Percentiles rank a stretch among this genome's conserved stretches.
phyloP scores from a whole-genome alignment of 2,797 vertebrate species.

The Chloroceryle inda region DNA sequence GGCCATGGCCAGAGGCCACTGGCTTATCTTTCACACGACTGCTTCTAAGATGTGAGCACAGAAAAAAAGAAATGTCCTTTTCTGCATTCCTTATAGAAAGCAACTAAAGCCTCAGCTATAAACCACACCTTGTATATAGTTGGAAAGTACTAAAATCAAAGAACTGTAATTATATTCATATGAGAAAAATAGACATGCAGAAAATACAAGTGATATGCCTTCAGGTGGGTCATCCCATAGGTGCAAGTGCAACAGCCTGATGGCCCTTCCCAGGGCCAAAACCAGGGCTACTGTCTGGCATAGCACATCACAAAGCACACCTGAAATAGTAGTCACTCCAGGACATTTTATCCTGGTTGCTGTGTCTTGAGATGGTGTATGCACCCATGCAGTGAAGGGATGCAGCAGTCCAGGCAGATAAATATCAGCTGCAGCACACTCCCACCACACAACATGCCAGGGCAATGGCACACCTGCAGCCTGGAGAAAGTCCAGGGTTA shows the following conservation, averaged over 20 bases:
- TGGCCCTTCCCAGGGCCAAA: background rate
- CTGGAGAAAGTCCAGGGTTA: background rate
- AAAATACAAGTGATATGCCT: background rate
- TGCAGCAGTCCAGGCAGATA: rapidly evolving
- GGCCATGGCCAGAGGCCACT: background rate
- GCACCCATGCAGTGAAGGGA: rapidly evolving
- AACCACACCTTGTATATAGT: background rate
- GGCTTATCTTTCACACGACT: background rate
- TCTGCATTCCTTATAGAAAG: background rate
- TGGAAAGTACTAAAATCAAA: background rate
- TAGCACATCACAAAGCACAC: background rate
- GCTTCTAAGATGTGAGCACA: background rate
- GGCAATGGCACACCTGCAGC: background rate
- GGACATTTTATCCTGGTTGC: background rate
- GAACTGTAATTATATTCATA: background rate
- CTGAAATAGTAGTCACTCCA: background rate
- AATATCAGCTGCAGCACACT: background rate
- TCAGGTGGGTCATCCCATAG: background rate
- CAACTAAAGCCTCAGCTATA: background rate
- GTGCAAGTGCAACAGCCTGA: background rate
- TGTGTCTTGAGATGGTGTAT: background rate
- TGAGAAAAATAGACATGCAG: background rate
- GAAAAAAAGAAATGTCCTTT: background rate
- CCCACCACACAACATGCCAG: rapidly evolving
- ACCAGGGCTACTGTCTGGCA: background rate